Percentiles rank a stretch among this genome's conserved stretches.
These are phyloP conservation scores for Paedocypris micromegethes DNA, from an alignment of 2,797 vertebrate species.

Conservation along the genomic window DNA sequence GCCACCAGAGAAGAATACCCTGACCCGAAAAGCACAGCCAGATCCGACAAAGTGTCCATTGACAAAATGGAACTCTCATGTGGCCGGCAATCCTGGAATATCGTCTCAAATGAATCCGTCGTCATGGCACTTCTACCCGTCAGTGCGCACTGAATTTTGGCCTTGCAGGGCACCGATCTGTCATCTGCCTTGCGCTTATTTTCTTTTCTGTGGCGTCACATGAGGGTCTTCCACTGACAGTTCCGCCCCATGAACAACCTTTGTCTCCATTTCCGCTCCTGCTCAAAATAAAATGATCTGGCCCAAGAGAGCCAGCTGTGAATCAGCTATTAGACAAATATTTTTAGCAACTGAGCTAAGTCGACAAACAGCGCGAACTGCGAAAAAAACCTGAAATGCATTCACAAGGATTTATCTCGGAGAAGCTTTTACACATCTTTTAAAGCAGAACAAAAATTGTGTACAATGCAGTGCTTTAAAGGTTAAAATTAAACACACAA, in stretches of 20 bases:
- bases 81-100: constrained; percentile 47
- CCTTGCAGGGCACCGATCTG: constrained; percentile 33
- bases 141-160: constrained; percentile 51
- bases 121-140: constrained; percentile 57
- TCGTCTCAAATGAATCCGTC: constrained; percentile 58
- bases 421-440: no score
- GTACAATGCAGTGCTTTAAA: no score
- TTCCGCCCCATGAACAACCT: constrained; percentile 25
- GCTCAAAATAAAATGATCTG: constrained; percentile 27
- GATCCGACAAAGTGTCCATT: constrained; percentile 50
- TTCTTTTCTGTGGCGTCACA: constrained; percentile 31
- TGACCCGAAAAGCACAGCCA: constrained; percentile 40
- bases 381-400: background rate
- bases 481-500: no score
- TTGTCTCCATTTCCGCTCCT: constrained; percentile 20
- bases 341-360: constrained; percentile 31
- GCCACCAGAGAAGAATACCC: constrained; percentile 44
- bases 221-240: constrained; percentile 24
- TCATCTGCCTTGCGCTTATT: constrained; percentile 27
- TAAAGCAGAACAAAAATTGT: no score
- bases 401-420: no score
- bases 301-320: constrained; percentile 18
- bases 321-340: constrained; percentile 30
- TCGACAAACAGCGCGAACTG: constrained; percentile 1
- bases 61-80: constrained; percentile 46